A percentile compares a stretch with the other conserved stretches of the same genome.
Evolutionary conservation across 2,888 invertebrate genomes (phyloP).

Genomic region (Leptinotarsa juncta): DNA sequence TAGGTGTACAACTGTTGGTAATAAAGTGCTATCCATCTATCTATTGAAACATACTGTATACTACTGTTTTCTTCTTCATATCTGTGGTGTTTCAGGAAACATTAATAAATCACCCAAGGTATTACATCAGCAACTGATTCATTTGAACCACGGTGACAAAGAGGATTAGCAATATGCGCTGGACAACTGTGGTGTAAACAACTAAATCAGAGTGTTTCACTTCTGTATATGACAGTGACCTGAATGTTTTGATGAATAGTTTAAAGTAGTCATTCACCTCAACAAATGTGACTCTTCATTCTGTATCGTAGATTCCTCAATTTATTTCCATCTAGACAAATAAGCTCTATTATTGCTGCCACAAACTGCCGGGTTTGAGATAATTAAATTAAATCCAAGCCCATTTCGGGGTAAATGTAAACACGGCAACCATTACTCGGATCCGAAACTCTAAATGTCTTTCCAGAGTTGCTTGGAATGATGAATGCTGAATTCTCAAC

Average conservation of each 20-base stretch:
- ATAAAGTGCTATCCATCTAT: too few relatives aligned
- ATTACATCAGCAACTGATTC: too few relatives aligned
- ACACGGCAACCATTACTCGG: background rate
- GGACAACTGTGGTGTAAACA: too few relatives aligned
- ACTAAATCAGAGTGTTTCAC: too few relatives aligned
- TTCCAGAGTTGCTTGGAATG: background rate
- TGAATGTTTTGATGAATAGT: background rate
- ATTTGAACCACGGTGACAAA: too few relatives aligned
- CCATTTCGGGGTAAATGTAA: conserved; percentile 7
- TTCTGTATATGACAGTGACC: too few relatives aligned
- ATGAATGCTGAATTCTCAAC: conserved; percentile 4
- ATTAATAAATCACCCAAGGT: too few relatives aligned
- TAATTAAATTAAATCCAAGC: conserved; percentile 24
- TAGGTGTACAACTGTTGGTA: too few relatives aligned
- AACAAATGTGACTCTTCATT: background rate
- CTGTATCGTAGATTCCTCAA: background rate
- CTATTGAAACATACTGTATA: too few relatives aligned
- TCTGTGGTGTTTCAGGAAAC: too few relatives aligned
- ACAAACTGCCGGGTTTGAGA: conserved; percentile 1
- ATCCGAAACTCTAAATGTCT: conserved; percentile 10
- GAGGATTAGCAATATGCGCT: too few relatives aligned
- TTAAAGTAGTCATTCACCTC: background rate
- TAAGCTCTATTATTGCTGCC: conserved; percentile 19
- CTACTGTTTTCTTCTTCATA: too few relatives aligned
- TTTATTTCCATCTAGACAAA: conserved; percentile 21